These are phyloP conservation scores for Drosophila nigromelanica DNA, from an alignment of 1,140 invertebrate species.

Conservation along the genomic window DNA sequence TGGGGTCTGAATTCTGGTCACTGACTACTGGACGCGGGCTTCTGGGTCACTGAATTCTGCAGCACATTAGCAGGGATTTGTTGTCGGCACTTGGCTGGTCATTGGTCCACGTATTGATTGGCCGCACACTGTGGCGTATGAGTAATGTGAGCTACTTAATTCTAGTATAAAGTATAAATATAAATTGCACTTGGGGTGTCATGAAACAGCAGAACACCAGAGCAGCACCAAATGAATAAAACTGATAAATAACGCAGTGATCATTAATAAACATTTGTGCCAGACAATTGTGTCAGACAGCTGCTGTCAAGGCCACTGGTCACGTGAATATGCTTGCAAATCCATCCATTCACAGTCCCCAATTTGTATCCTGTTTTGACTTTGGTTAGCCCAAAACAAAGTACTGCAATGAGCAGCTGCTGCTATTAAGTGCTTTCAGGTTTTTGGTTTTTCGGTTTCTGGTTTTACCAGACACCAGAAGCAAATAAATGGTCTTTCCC, in stretches of 20 bases:
- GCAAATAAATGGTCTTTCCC: slow-evolving; percentile 10
- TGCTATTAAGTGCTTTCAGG: slow-evolving; percentile 48
- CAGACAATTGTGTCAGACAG: slow-evolving; percentile 19
- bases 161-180: slow-evolving; percentile 13
- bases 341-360: slow-evolving; percentile 24
- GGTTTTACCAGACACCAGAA: slow-evolving; percentile 5
- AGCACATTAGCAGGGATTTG: slow-evolving; percentile 65
- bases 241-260: slow-evolving; percentile 49
- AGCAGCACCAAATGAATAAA: slow-evolving; percentile 29
- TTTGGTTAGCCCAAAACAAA: slow-evolving; percentile 13
- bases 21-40: slow-evolving; percentile 9
- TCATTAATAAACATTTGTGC: slow-evolving; percentile 66
- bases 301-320: slow-evolving; percentile 51
- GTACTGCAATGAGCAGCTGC: slow-evolving; percentile 12
- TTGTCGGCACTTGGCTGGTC: slow-evolving; percentile 41
- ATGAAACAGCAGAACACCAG: slow-evolving; percentile 21
- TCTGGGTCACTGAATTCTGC: slow-evolving; percentile 51
- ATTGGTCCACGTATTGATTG: slow-evolving; percentile 66
- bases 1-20: slow-evolving; percentile 31
- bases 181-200: not conserved
- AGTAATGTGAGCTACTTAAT: slow-evolving; percentile 34
- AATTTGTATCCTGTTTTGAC: slow-evolving; percentile 26
- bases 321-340: slow-evolving; percentile 40
- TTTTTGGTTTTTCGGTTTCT: slow-evolving; percentile 24
- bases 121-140: slow-evolving; percentile 29